Conservation (phyloP, 2,113 vertebrate species). For the Grammomys dolichurus region DNA sequence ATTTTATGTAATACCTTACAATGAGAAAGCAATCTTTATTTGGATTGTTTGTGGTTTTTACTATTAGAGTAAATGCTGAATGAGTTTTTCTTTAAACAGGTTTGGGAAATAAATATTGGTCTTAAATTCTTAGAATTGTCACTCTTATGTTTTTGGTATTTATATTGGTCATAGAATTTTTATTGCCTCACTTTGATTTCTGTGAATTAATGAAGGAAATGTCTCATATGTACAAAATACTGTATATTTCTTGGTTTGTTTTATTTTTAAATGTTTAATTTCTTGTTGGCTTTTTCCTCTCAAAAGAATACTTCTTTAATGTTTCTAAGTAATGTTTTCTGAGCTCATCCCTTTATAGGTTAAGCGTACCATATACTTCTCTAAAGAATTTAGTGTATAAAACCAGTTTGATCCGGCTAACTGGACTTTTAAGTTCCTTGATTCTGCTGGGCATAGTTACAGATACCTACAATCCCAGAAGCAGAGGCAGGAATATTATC, state of each 20-base stretch:
- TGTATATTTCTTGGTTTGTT: background rate
- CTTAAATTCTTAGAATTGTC: background rate
- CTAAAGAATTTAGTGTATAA: conserved; percentile 8
- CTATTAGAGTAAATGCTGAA: background rate
- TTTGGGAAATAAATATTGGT: conserved; percentile 11
- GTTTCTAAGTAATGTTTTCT: conserved; percentile 8
- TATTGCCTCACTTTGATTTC: background rate
- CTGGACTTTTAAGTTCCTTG: conserved; percentile 8
- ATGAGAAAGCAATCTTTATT: background rate
- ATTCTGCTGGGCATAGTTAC: background rate
- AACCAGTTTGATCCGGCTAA: background rate
- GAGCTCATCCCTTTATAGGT: background rate
- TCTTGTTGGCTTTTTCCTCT: background rate
- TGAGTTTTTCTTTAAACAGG: background rate
- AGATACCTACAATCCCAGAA: background rate
- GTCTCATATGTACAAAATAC: background rate
- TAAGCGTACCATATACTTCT: background rate
- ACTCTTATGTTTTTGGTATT: background rate
- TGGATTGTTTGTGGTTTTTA: background rate
- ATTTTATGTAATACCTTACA: conserved; percentile 26
- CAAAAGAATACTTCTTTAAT: background rate
- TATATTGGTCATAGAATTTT: conserved; percentile 29
- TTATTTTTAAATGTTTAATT: background rate
- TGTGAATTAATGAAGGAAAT: background rate
- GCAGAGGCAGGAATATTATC: background rate